These are phyloP conservation scores for Cepphus grylle DNA, from an alignment of 2,113 vertebrate species.

Conservation along the genomic window DNA sequence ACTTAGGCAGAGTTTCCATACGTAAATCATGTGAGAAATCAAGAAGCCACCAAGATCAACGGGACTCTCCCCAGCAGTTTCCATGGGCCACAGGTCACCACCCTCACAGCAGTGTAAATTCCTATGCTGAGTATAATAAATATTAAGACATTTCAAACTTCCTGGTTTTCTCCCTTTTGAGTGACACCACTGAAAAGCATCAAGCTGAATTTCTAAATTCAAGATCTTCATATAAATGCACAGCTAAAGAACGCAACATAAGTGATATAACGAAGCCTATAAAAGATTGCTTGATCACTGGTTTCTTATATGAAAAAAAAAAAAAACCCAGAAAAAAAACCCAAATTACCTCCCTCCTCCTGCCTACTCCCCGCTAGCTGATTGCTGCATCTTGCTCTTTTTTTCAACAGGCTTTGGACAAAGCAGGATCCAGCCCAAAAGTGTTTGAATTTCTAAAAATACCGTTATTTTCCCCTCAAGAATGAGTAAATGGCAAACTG, in stretches of 20 bases:
- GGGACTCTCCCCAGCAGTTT: background rate
- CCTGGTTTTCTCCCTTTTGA: background rate
- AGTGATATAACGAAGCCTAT: background rate
- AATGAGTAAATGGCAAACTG: background rate
- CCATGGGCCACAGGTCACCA: background rate
- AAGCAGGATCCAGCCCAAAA: background rate
- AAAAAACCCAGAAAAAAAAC: background rate
- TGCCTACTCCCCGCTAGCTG: background rate
- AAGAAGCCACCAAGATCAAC: background rate
- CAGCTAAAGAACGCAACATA: background rate
- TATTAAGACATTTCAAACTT: no score
- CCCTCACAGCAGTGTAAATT: background rate
- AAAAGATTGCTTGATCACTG: background rate
- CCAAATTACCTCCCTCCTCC: background rate
- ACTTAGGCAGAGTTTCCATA: fast-evolving
- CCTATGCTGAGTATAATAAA: no score
- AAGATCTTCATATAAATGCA: background rate
- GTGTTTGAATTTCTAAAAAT: background rate
- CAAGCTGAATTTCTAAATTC: background rate
- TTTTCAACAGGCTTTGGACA: background rate
- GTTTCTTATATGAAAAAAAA: background rate
- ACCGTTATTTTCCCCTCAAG: background rate
- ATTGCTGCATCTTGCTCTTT: background rate
- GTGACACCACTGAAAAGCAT: background rate
- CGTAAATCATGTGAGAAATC: background rate